phyloP scores from a whole-genome alignment of 2,113 vertebrate species.

The Planiliza haematocheilus region DNA sequence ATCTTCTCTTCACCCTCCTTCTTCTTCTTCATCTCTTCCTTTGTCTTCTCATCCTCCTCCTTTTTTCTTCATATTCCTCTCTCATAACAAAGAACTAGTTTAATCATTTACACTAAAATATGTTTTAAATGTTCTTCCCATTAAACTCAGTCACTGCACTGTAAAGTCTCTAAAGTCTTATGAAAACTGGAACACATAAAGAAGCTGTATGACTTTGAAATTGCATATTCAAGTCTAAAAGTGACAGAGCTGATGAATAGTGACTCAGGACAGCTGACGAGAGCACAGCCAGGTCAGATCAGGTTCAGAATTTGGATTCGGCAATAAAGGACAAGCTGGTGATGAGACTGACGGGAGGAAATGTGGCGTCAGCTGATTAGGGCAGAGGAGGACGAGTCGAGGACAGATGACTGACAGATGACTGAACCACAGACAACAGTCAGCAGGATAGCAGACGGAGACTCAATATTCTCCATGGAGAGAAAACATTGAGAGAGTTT shows the following conservation, averaged over 20 bases:
- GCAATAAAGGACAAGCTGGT: conserved; percentile 5
- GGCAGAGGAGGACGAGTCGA: not conserved
- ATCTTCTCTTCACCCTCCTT: too few species aligned
- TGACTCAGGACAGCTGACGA: not conserved
- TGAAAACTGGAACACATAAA: not conserved
- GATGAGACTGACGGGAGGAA: conserved; percentile 1
- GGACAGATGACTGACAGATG: conserved; percentile 45
- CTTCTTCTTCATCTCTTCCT: too few species aligned
- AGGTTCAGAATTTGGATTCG: conserved; percentile 13
- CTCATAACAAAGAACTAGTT: too few species aligned
- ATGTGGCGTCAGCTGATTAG: conserved; percentile 44
- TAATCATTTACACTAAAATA: too few species aligned
- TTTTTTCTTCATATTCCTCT: too few species aligned
- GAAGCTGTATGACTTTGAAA: not conserved
- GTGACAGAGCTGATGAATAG: not conserved
- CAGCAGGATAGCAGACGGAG: conserved; percentile 17
- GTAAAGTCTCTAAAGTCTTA: too few species aligned
- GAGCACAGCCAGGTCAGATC: not conserved
- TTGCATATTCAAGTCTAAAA: not conserved
- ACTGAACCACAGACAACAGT: not conserved
- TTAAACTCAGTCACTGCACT: too few species aligned
- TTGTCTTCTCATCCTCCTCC: too few species aligned
- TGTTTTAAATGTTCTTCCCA: too few species aligned
- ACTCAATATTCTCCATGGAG: not conserved
- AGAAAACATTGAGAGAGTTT: not conserved